These are phyloP conservation scores for Helicorthomorpha holstii DNA, from an alignment of 1,140 invertebrate species.

Conservation along the genomic window DNA sequence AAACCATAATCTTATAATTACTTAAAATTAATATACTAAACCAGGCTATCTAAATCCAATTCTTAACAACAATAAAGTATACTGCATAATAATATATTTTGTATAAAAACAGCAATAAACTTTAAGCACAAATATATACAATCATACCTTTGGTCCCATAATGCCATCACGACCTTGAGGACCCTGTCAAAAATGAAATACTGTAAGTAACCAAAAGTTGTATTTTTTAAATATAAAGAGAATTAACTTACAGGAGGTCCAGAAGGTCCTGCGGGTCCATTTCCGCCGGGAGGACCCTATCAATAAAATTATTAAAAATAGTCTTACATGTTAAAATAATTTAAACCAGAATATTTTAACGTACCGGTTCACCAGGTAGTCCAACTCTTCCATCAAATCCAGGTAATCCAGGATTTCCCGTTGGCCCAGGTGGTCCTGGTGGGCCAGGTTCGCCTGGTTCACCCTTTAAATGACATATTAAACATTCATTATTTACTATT, in stretches of 20 bases:
- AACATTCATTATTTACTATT: too few species aligned
- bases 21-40: too few species aligned
- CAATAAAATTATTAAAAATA: constrained; percentile 9
- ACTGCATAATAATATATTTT: too few species aligned
- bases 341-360: constrained; percentile 5
- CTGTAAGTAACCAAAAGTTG: background rate
- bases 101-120: background rate
- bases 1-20: too few species aligned
- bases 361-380: constrained; percentile 37
- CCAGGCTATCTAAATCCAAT: too few species aligned
- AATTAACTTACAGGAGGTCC: constrained; percentile 31
- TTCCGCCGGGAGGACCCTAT: constrained; percentile 43
- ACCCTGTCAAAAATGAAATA: constrained; percentile 21
- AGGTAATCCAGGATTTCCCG: constrained; percentile 51
- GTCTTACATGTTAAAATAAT: constrained; percentile 4
- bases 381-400: constrained; percentile 59
- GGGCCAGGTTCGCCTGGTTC: constrained; percentile 78
- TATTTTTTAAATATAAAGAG: background rate
- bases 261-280: constrained; percentile 36
- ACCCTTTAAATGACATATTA: constrained; percentile 45
- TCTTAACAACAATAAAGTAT: too few species aligned
- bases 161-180: constrained; percentile 31
- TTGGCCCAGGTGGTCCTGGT: constrained; percentile 61
- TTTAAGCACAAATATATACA: background rate
- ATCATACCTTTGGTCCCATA: constrained; percentile 46